Evolutionary conservation across 2,888 invertebrate genomes (phyloP).

Genomic region (Orchestes rusci): DNA sequence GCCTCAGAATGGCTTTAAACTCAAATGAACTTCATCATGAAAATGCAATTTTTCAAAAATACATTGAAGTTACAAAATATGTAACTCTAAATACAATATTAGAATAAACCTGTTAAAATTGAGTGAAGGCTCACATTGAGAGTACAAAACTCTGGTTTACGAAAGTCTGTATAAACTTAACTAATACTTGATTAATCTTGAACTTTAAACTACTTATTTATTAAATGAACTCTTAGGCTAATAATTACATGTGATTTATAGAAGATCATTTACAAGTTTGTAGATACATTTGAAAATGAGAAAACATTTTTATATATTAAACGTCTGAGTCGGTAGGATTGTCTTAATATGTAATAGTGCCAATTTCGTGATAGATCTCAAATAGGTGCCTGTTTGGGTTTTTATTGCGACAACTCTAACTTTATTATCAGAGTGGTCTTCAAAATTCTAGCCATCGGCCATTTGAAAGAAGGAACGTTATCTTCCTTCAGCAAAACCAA

Average conservation of each 20-base stretch:
- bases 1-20: neutral
- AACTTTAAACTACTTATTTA: too few relatives aligned
- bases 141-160: too few relatives aligned
- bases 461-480: neutral
- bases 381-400: neutral
- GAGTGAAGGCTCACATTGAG: too few relatives aligned
- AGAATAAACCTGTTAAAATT: too few relatives aligned
- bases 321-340: neutral
- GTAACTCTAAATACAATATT: too few relatives aligned
- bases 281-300: neutral
- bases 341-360: neutral
- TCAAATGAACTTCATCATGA: neutral
- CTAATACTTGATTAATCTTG: too few relatives aligned
- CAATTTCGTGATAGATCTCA: neutral
- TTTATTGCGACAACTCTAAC: neutral
- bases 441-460: neutral
- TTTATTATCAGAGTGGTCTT: neutral
- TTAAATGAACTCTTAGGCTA: too few relatives aligned
- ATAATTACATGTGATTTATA: too few relatives aligned
- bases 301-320: neutral
- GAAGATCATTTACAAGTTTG: neutral
- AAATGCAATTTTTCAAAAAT: too few relatives aligned
- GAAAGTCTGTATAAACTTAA: too few relatives aligned
- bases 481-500: neutral
- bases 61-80: too few relatives aligned